Base-by-base conservation (phyloP, 2,797 vertebrate species). In the Myotis pilosus region DNA sequence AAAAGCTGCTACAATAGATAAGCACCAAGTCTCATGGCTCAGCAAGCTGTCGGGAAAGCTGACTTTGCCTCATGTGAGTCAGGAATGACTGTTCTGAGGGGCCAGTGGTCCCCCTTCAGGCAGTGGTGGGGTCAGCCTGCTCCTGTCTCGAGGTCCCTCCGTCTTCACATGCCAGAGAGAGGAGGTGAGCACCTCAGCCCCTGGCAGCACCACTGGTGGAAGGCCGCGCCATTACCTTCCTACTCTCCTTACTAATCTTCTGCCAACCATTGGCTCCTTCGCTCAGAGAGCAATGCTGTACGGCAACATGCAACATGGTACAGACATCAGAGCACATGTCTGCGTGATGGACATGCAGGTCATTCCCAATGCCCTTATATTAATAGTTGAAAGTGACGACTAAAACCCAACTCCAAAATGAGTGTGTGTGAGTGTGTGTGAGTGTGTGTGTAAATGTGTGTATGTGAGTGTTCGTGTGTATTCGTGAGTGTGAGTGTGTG, bases 141-240 rank as follows among this genome's bases (percentile, higher is more conserved):
- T 3, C 4, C 20, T 25, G 9, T 79, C 6, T 12, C 30, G 2
- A 53, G 10, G 15, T n/a, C 36, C 15, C 4, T 36, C 6, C 22
- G 9, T 8, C 49, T 69, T 79, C 16, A 30, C 4, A 0, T 20
- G 38, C 30, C 49, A 28, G 33, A 62, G 68, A 30, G 30, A 9
- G 19, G 19, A 28, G 22, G 71, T 9, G 2, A 47, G 12, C 19
- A 36, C 9, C 9, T 23, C 12, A 44, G 8, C 38, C 17, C 44
- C 8, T 1, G 3, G 28, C 25, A 22, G 10, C 3, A 5, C 9
- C n/a, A 23, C 68, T 49, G 62, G 16, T 1, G 23, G 30, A 6
- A 16, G 0, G 6, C 13, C 30, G 1, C 10, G 4, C 4, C 12
- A 10, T 15, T 10, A 28, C 11, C 9, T n/a, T 8, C 3, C 16